Evolutionary conservation across 2,888 invertebrate species (phyloP).

Genomic region (Yponomeuta evonymella): DNA sequence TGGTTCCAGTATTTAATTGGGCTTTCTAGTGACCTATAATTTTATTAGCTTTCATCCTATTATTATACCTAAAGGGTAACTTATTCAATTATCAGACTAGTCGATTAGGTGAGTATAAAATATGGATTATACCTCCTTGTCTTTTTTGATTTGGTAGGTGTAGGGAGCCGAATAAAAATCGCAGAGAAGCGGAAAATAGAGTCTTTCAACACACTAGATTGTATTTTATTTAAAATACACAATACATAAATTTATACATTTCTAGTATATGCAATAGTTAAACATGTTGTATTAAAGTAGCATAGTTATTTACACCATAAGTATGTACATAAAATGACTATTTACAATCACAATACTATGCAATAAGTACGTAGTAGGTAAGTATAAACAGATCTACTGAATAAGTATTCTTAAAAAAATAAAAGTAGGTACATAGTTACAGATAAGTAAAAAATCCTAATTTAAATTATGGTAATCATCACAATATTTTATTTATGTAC

Average conservation of each 20-base stretch:
- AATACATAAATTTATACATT: background rate
- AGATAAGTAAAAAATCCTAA: background rate
- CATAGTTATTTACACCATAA: background rate
- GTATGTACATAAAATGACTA: background rate
- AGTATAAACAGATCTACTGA: background rate
- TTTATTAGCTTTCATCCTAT: too few species aligned
- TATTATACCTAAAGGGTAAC: too few species aligned
- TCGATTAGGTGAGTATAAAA: too few species aligned
- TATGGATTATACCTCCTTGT: too few species aligned
- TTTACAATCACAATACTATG: background rate
- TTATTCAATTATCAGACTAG: too few species aligned
- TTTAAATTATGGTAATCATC: conserved; percentile 3
- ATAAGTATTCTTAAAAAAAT: background rate
- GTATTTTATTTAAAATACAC: conserved; percentile 1
- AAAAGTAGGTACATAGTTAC: background rate
- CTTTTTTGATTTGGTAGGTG: background rate
- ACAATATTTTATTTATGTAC: background rate
- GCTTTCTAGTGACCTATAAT: too few species aligned
- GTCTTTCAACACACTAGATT: background rate
- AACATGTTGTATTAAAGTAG: background rate
- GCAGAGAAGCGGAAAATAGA: background rate
- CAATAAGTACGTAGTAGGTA: background rate
- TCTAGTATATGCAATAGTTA: background rate
- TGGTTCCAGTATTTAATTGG: too few species aligned
- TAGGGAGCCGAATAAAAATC: background rate